A percentile compares a stretch with the other conserved stretches of the same genome.
phyloP scores from a whole-genome alignment of 2,888 invertebrate genomes.

The Dyspetes luteomarginatus region DNA sequence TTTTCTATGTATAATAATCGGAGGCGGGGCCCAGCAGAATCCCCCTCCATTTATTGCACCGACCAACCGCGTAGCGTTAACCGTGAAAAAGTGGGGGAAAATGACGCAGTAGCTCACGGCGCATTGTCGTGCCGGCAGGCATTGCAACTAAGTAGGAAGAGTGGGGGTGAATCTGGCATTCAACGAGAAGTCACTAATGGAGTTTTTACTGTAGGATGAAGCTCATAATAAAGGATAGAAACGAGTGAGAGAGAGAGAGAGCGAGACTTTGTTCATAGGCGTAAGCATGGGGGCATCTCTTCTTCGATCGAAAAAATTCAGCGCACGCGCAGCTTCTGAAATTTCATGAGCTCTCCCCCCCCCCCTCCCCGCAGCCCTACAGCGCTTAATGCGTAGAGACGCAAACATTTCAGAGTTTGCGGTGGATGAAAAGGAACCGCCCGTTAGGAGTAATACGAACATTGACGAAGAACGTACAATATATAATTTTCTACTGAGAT shows the following conservation, averaged over 20 bases:
- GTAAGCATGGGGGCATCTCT: constrained; percentile 28
- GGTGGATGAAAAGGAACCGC: constrained; percentile 34
- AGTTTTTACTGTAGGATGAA: background rate
- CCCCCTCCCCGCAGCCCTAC: background rate
- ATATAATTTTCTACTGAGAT: background rate
- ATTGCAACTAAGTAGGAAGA: too few relatives aligned
- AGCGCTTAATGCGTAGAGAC: background rate
- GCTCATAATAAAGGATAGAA: background rate
- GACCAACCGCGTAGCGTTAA: too few relatives aligned
- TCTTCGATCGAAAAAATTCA: background rate
- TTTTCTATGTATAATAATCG: too few relatives aligned
- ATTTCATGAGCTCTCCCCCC: background rate
- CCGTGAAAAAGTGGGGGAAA: too few relatives aligned
- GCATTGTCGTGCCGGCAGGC: too few relatives aligned
- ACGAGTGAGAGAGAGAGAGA: background rate
- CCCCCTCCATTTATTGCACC: too few relatives aligned
- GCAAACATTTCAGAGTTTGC: constrained; percentile 20
- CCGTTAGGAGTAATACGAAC: constrained; percentile 11
- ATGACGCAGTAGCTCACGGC: too few relatives aligned
- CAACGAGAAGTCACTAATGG: too few relatives aligned
- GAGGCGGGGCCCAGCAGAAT: too few relatives aligned
- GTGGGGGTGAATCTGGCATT: too few relatives aligned
- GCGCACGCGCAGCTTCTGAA: constrained; percentile 49
- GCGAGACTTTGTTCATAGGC: constrained; percentile 37
- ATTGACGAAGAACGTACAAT: constrained; percentile 15